Evolutionary conservation across 2,888 invertebrate species (phyloP).

Genomic region (Tiliacea aurago): DNA sequence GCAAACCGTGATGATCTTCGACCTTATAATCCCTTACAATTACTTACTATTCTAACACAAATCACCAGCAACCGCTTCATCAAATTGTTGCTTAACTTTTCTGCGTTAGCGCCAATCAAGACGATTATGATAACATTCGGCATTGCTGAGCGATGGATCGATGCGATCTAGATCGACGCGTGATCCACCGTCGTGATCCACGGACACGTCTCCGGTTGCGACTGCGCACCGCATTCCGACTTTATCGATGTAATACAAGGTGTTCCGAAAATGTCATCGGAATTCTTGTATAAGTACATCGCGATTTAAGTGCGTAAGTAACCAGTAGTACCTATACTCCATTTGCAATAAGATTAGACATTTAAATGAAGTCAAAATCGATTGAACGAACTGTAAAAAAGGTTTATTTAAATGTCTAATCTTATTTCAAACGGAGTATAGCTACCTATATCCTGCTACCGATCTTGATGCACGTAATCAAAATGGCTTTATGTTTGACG

Average conservation of each 20-base stretch:
- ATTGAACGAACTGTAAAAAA: no score
- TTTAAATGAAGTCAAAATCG: no score
- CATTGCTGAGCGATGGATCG: conserved; percentile 58
- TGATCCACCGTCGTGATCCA: conserved; percentile 67
- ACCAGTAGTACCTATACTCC: no score
- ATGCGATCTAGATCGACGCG: conserved; percentile 60
- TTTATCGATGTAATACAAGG: conserved; percentile 51
- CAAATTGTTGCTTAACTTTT: conserved; percentile 38
- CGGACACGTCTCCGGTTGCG: conserved; percentile 58
- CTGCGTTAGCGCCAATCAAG: conserved; percentile 32
- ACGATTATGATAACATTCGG: conserved; percentile 52
- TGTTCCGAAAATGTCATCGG: conserved; percentile 53
- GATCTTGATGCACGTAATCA: conserved; percentile 8
- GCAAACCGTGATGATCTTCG: conserved; percentile 28
- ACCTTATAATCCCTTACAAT: conserved; percentile 13
- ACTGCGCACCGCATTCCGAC: conserved; percentile 55
- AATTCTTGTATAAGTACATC: conserved; percentile 30
- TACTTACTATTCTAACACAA: not conserved
- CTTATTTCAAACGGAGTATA: no score
- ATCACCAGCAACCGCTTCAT: conserved; percentile 25
- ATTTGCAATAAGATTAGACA: no score
- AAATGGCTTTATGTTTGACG: not conserved
- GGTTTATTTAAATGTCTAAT: no score
- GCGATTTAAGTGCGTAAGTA: conserved; percentile 21
- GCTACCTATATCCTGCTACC: not conserved